Evolutionary conservation across 1,140 invertebrate genomes (phyloP).

Genomic region (Charaxes varanes): DNA sequence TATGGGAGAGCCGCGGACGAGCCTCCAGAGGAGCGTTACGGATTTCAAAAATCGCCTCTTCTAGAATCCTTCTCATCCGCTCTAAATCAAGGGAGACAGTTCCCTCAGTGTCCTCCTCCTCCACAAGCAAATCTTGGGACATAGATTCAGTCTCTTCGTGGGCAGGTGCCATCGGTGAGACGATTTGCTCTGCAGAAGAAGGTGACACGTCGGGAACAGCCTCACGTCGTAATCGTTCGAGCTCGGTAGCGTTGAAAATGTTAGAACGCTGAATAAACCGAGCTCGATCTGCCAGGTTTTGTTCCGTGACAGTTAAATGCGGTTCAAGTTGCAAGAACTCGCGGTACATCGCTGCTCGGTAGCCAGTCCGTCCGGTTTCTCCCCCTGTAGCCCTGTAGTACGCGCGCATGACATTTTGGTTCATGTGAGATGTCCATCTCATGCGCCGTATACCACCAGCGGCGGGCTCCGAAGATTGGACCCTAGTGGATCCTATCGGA

Average conservation of each 20-base stretch:
- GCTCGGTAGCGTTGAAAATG: conserved; percentile 7
- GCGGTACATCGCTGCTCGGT: neutral
- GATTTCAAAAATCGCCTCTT: conserved; percentile 9
- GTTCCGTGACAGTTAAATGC: conserved; percentile 8
- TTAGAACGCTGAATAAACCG: conserved; percentile 8
- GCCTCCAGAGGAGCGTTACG: neutral
- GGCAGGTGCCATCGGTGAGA: neutral
- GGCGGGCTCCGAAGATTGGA: conserved; percentile 1
- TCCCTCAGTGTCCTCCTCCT: conserved; percentile 2
- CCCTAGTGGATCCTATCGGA: neutral
- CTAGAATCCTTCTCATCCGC: conserved; percentile 2
- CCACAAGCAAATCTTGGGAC: neutral
- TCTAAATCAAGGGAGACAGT: conserved; percentile 5
- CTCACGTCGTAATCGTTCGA: conserved; percentile 10
- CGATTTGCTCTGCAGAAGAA: neutral
- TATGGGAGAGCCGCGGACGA: conserved; percentile 2
- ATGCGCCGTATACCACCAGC: conserved; percentile 7
- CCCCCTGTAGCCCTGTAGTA: conserved; percentile 6
- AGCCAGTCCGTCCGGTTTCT: conserved; percentile 4
- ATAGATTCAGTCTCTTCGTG: neutral
- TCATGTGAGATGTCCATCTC: conserved; percentile 4
- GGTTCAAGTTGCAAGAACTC: neutral
- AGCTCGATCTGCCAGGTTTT: conserved; percentile 13
- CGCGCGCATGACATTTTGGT: conserved; percentile 4
- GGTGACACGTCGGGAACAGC: neutral